Conservation (phyloP, 2,113 vertebrate genomes). For the Stercorarius parasiticus region DNA sequence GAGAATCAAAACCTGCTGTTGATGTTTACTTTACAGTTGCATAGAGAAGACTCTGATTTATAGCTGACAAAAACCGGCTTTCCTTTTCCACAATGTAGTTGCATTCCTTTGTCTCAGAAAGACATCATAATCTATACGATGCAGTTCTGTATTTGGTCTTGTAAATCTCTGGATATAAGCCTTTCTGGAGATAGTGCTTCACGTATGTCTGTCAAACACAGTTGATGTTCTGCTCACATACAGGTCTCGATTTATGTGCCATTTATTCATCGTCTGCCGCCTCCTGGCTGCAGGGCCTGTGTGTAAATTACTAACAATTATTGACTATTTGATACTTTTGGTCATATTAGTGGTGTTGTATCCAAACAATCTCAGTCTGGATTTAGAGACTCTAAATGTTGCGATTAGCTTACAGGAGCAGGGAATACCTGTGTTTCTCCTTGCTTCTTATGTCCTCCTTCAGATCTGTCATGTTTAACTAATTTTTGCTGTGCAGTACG, state of each 20-base stretch:
- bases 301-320: neutral
- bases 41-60: neutral
- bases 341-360: neutral
- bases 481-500: neutral
- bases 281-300: neutral
- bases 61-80: neutral
- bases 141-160: neutral
- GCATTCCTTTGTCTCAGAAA: neutral
- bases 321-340: neutral
- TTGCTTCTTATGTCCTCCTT: neutral
- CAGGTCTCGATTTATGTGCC: neutral
- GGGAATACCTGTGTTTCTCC: neutral
- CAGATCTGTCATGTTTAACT: neutral
- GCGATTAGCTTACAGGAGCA: neutral
- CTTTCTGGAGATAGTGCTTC: slow-evolving; percentile 2
- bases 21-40: neutral
- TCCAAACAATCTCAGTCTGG: neutral
- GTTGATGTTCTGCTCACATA: neutral
- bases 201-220: neutral
- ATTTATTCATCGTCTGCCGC: neutral
- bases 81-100: neutral
- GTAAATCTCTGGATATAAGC: neutral
- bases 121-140: neutral
- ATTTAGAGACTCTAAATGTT: neutral
- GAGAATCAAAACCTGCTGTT: neutral